phyloP scores from a whole-genome alignment of 1,140 invertebrate species.

The Pachyrhynchus sulphureomaculatus region DNA sequence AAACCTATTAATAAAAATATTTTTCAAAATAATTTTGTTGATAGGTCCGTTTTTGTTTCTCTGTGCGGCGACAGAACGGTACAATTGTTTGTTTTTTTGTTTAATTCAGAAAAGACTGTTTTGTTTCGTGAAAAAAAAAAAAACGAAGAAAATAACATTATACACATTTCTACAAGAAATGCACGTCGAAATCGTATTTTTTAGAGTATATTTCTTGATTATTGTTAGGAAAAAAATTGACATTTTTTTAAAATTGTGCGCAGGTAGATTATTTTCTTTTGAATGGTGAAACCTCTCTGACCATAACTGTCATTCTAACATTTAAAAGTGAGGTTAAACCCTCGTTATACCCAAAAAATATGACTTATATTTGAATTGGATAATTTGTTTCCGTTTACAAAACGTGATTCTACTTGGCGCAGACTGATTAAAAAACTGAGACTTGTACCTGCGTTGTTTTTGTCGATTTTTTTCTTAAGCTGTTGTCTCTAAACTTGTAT shows the following conservation, averaged over 20 bases:
- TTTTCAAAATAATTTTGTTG: not conserved
- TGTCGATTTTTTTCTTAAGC: slow-evolving; percentile 18
- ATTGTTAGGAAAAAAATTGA: slow-evolving; percentile 18
- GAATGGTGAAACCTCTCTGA: too few relatives aligned
- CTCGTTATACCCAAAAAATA: too few relatives aligned
- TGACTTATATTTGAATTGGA: too few relatives aligned
- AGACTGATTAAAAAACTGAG: not conserved
- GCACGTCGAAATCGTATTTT: slow-evolving; percentile 5
- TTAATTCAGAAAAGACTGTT: slow-evolving; percentile 21
- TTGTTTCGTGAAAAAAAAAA: slow-evolving; percentile 9
- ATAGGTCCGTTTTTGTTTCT: not conserved
- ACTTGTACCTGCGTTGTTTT: not conserved
- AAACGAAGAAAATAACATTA: not conserved
- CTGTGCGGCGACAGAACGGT: not conserved
- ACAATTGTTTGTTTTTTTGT: slow-evolving; percentile 18
- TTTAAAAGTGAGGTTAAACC: too few relatives aligned
- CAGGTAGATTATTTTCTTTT: too few relatives aligned
- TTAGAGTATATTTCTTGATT: slow-evolving; percentile 15
- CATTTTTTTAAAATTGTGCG: not conserved
- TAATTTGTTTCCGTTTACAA: too few relatives aligned
- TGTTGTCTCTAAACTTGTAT: slow-evolving; percentile 9
- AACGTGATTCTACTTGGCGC: not conserved
- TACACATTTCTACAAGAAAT: slow-evolving; percentile 20
- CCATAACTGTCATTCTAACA: not conserved
- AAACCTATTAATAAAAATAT: not conserved